Percentiles rank a stretch among this genome's conserved stretches.
These are phyloP conservation scores for Belonocnema kinseyi DNA, from an alignment of 1,140 invertebrate genomes.

Conservation along the genomic window DNA sequence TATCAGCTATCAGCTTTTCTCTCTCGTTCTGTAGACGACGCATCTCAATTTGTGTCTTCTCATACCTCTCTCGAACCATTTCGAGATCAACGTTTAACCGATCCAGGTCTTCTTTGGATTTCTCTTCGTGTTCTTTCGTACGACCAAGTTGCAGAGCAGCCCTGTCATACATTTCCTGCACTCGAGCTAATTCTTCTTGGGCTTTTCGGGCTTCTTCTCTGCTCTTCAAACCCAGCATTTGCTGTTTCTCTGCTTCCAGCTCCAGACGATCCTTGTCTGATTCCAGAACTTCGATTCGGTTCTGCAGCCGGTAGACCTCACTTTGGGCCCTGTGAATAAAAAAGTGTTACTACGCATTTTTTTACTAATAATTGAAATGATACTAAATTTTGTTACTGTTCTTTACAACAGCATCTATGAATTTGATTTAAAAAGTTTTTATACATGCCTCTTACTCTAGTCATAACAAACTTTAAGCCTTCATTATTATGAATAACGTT, in stretches of 20 bases:
- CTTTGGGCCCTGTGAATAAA: slow-evolving; percentile 84
- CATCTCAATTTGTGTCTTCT: slow-evolving; percentile 90
- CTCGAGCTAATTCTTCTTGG: slow-evolving; percentile 87
- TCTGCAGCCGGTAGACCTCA: slow-evolving; percentile 91
- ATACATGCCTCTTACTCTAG: no score
- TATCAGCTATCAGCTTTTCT: slow-evolving; percentile 89
- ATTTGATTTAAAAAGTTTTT: no score
- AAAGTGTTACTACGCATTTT: slow-evolving; percentile 33
- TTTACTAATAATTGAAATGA: no score
- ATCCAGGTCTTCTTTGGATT: slow-evolving; percentile 92
- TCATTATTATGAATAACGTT: no score
- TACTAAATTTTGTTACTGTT: no score
- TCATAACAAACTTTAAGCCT: no score
- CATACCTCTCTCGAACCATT: slow-evolving; percentile 92
- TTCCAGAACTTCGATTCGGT: slow-evolving; percentile 89
- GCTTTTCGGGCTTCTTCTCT: slow-evolving; percentile 90
- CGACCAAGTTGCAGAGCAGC: slow-evolving; percentile 88
- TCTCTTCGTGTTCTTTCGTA: slow-evolving; percentile 93
- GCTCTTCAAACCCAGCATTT: slow-evolving; percentile 85
- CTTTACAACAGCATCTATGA: no score
- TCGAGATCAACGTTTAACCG: slow-evolving; percentile 86
- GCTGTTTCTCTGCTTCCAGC: slow-evolving; percentile 90
- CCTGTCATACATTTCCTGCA: slow-evolving; percentile 92
- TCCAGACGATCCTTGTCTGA: slow-evolving; percentile 90
- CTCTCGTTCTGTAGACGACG: slow-evolving; percentile 88